Percentiles rank a stretch among this genome's conserved stretches.
phyloP scores from a whole-genome alignment of 2,113 vertebrate genomes.

The Myrmecophaga tridactyla region DNA sequence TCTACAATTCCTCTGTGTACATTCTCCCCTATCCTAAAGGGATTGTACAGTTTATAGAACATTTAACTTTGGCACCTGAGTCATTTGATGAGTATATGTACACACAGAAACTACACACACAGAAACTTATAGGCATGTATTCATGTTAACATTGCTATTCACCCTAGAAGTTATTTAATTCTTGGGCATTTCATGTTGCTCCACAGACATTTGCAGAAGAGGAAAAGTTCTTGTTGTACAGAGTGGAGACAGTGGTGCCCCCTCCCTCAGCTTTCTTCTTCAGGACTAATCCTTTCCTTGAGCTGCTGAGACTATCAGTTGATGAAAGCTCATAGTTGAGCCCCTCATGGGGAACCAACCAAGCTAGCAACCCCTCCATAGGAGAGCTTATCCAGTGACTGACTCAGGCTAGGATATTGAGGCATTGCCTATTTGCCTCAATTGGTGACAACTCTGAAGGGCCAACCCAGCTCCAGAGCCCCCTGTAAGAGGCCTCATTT shows the following conservation, averaged over 20 bases:
- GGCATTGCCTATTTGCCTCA: background rate
- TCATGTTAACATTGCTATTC: background rate
- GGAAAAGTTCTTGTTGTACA: background rate
- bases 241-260: background rate
- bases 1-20: background rate
- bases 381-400: background rate
- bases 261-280: background rate
- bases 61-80: background rate
- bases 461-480: background rate
- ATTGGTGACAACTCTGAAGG: background rate
- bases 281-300: background rate
- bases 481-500: background rate
- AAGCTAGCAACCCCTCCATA: accelerated
- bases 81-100: background rate
- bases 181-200: background rate
- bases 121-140: background rate
- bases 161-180: background rate
- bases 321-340: background rate
- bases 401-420: background rate
- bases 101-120: background rate
- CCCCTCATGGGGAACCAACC: accelerated
- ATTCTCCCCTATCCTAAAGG: background rate
- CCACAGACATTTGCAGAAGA: background rate
- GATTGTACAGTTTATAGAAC: background rate
- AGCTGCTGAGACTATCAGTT: background rate